Percentiles rank a stretch among this genome's conserved stretches.
Evolutionary conservation across 2,888 invertebrate genomes (phyloP).

Genomic region (Microdon myrmicae): DNA sequence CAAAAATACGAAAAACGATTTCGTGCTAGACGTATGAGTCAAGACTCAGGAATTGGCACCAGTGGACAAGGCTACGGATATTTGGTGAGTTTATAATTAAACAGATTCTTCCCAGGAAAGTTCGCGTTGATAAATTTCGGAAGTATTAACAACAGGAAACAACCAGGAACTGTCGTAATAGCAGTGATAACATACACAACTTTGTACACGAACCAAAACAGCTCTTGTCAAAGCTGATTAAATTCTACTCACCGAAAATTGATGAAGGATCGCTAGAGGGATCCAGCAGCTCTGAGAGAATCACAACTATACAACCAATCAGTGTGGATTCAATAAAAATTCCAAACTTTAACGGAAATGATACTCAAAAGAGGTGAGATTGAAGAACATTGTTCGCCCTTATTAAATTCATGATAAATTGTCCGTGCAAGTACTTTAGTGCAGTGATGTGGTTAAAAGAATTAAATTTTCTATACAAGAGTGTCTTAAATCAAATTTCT

Average conservation of each 20-base stretch:
- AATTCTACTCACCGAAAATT: conserved; percentile 8
- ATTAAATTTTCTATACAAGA: too few relatives aligned
- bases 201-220: conserved; percentile 23
- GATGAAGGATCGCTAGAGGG: conserved; percentile 1
- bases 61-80: conserved; percentile 57
- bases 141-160: too few relatives aligned
- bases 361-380: conserved; percentile 58
- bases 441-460: too few relatives aligned
- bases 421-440: too few relatives aligned
- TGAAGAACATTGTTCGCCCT: background rate
- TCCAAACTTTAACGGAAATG: conserved; percentile 61
- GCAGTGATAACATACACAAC: conserved; percentile 35
- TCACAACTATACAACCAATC: too few relatives aligned
- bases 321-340: conserved; percentile 57
- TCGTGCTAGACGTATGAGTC: conserved; percentile 62
- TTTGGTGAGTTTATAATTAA: conserved; percentile 55
- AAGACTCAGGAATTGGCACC: conserved; percentile 64
- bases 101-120: conserved; percentile 13
- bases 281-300: too few relatives aligned
- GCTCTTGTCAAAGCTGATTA: conserved; percentile 1
- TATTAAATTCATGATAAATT: too few relatives aligned
- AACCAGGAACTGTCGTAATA: too few relatives aligned
- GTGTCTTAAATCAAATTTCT: too few relatives aligned
- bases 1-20: conserved; percentile 55
- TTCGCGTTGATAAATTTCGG: too few relatives aligned